phyloP scores from a whole-genome alignment of 2,113 vertebrate species.

The Tetrax tetrax region DNA sequence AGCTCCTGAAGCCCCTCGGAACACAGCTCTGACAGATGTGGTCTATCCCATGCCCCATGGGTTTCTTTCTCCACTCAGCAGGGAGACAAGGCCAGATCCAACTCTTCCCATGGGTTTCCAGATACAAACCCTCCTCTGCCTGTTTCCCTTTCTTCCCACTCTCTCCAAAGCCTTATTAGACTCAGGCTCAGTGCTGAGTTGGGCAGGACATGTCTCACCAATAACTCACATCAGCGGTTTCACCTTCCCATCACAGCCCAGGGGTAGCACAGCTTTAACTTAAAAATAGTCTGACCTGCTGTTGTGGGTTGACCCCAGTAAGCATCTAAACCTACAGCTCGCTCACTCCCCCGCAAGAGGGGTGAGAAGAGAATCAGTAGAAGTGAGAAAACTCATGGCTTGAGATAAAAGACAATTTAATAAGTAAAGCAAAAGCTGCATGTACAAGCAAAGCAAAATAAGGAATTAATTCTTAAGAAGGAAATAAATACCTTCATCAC shows the following conservation, averaged over 20 bases:
- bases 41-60: background rate
- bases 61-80: background rate
- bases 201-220: background rate
- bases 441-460: background rate
- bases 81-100: background rate
- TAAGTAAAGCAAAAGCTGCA: background rate
- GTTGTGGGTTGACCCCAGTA: background rate
- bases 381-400: background rate
- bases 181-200: background rate
- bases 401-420: background rate
- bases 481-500: background rate
- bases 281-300: background rate
- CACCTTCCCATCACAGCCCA: background rate
- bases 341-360: background rate
- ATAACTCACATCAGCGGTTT: background rate
- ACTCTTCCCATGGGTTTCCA: background rate
- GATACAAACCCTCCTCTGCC: background rate
- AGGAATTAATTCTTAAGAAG: background rate
- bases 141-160: background rate
- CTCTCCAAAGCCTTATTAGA: background rate
- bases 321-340: background rate
- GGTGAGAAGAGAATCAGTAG: background rate
- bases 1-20: background rate
- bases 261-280: background rate
- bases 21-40: background rate